These are phyloP conservation scores for Dicaeum eximium DNA, from an alignment of 2,113 vertebrate genomes.

Conservation along the genomic window DNA sequence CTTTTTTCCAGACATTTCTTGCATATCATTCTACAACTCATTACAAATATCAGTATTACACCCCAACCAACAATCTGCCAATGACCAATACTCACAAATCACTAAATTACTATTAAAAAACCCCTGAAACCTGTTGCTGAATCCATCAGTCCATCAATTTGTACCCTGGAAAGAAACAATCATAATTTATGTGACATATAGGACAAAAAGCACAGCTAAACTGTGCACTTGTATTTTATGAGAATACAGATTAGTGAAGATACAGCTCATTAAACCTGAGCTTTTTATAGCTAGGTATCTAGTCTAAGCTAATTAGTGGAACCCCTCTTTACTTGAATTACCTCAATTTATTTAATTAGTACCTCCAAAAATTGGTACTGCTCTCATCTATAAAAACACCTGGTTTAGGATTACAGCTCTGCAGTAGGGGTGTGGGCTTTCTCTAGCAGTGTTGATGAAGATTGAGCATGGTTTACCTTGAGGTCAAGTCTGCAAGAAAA, in stretches of 20 bases:
- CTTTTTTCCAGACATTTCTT: neutral
- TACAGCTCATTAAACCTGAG: neutral
- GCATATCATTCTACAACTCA: neutral
- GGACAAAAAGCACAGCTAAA: neutral
- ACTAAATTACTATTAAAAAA: neutral
- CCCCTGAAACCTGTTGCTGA: neutral
- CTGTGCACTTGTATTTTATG: neutral
- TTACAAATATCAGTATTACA: neutral
- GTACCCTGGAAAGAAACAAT: neutral
- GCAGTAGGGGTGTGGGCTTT: neutral
- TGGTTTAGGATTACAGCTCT: neutral
- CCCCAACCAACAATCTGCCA: neutral
- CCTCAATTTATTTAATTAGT: neutral
- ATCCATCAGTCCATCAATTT: neutral
- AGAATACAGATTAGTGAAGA: neutral
- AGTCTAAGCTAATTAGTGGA: neutral
- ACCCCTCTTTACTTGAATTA: neutral
- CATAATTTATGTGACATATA: neutral
- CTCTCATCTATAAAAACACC: neutral
- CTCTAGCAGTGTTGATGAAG: neutral
- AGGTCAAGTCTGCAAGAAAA: neutral
- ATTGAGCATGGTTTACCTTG: rapidly evolving
- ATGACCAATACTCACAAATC: neutral
- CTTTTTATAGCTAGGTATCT: neutral
- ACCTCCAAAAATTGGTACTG: neutral